Conservation (phyloP, 2,113 vertebrate genomes). For the Illadopsis cleaveri region DNA sequence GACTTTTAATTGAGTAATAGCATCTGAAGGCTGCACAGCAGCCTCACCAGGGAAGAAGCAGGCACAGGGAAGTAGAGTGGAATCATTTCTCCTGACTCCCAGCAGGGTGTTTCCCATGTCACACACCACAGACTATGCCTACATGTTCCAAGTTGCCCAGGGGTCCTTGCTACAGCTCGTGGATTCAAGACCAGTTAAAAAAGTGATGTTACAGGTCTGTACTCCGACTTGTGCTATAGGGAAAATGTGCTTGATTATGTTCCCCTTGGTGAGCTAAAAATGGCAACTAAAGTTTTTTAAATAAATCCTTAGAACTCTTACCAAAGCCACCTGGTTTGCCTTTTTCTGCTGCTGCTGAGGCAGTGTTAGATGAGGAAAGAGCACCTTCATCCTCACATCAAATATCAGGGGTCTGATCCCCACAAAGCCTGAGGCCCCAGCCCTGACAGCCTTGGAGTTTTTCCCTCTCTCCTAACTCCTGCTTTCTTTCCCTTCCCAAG, state of each 20-base stretch:
- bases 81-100: neutral
- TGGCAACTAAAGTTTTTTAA: neutral
- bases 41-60: neutral
- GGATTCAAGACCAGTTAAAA: neutral
- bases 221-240: neutral
- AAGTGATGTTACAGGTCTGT: neutral
- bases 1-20: neutral
- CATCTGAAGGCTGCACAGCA: neutral
- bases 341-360: neutral
- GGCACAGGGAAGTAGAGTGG: neutral
- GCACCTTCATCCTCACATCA: accelerated
- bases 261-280: neutral
- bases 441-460: neutral
- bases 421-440: neutral
- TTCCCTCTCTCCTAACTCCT: neutral
- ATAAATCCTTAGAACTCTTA: neutral
- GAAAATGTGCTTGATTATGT: neutral
- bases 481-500: neutral
- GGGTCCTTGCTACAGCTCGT: accelerated
- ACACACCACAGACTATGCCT: neutral
- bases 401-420: neutral
- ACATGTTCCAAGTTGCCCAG: accelerated
- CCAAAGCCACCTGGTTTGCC: neutral
- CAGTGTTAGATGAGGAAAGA: neutral
- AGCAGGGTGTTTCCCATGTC: neutral